Percentiles rank a stretch among this genome's conserved stretches.
phyloP scores from a whole-genome alignment of 2,113 vertebrate species.

The Rynchops niger region DNA sequence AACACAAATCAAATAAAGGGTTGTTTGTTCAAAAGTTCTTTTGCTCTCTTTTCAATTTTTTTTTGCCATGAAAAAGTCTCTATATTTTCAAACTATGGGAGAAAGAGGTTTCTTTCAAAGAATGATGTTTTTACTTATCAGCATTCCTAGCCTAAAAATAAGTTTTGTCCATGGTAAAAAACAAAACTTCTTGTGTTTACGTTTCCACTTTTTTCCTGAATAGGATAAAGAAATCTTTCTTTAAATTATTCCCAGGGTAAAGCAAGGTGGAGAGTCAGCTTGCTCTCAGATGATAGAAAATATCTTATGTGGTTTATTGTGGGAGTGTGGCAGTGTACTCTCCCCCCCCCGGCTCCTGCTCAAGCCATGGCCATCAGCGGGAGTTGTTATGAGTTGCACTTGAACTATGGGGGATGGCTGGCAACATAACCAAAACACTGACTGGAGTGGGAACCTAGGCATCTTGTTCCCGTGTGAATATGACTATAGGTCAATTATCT shows the following conservation, averaged over 20 bases:
- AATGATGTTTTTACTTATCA: not conserved
- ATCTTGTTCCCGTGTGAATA: too few species aligned
- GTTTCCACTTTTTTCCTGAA: not conserved
- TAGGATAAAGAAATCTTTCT: constrained; percentile 1
- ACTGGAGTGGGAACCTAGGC: too few species aligned
- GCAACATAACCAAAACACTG: too few species aligned
- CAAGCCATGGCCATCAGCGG: too few species aligned
- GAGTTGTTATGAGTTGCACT: too few species aligned
- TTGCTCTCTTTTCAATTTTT: not conserved
- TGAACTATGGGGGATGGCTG: too few species aligned
- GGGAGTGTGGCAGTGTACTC: not conserved
- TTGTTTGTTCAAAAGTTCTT: not conserved
- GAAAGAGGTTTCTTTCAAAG: not conserved
- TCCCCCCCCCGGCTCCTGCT: too few species aligned
- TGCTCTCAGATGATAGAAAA: not conserved
- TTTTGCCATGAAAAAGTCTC: not conserved
- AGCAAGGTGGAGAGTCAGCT: not conserved
- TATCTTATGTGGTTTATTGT: not conserved
- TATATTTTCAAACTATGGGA: not conserved
- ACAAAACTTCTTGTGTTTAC: not conserved
- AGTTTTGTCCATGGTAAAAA: not conserved
- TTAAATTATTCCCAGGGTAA: constrained; percentile 17
- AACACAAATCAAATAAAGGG: not conserved
- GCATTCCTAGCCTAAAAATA: not conserved
- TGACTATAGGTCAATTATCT: too few species aligned